These are phyloP conservation scores for Squalus acanthias DNA, from an alignment of 2,797 vertebrate genomes.

Conservation along the genomic window DNA sequence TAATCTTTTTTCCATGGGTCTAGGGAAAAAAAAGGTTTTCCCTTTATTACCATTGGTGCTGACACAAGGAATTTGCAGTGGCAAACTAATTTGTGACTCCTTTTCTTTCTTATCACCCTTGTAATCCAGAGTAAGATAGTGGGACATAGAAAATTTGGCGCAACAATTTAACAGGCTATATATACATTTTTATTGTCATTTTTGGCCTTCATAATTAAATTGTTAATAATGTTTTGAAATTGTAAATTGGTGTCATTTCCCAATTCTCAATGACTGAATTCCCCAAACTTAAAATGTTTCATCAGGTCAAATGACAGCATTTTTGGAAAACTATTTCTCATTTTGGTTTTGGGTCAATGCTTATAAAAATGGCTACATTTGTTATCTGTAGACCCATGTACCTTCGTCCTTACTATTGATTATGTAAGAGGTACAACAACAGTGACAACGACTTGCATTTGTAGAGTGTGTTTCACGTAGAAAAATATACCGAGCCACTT, in stretches of 20 bases:
- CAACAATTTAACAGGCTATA: background rate
- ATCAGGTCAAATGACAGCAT: background rate
- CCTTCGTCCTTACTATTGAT: background rate
- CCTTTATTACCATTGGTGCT: conserved; percentile 32
- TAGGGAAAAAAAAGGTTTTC: conserved; percentile 25
- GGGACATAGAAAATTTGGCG: background rate
- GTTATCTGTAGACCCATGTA: background rate
- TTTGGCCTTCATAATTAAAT: conserved; percentile 22
- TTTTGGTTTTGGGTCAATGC: background rate
- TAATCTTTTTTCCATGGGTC: conserved; percentile 44
- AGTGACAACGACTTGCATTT: background rate
- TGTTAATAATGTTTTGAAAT: conserved; percentile 29
- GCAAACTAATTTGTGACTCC: conserved; percentile 29
- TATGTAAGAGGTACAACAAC: background rate
- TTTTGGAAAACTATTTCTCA: background rate
- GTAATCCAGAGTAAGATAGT: background rate
- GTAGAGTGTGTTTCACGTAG: background rate
- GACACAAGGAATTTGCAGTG: background rate
- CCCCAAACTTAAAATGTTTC: background rate
- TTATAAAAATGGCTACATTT: background rate
- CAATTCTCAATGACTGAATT: background rate
- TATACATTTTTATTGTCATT: background rate
- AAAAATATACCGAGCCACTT: background rate
- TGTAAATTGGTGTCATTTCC: background rate
- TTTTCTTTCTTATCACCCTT: conserved; percentile 2